Evolutionary conservation across 2,113 vertebrate genomes (phyloP).

Genomic region (Caloenas nicobarica): DNA sequence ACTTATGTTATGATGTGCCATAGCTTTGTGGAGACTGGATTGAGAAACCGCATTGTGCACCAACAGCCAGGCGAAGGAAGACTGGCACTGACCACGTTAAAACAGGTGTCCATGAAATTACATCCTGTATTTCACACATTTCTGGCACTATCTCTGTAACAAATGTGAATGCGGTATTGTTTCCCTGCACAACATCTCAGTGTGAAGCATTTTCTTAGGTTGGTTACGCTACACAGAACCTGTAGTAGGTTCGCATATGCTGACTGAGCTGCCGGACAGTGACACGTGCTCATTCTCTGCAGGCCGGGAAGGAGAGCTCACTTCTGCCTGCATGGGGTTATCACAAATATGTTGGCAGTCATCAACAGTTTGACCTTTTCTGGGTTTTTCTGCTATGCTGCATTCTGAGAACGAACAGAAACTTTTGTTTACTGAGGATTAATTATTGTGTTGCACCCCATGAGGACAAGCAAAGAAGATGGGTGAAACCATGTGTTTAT

Average conservation of each 20-base stretch:
- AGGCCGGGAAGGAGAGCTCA: not conserved
- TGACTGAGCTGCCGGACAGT: not conserved
- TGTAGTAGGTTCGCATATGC: rapidly evolving
- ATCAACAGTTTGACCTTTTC: not conserved
- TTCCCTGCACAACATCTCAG: not conserved
- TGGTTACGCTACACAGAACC: not conserved
- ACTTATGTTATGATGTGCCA: not conserved
- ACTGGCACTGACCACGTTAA: not conserved
- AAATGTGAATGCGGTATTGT: not conserved
- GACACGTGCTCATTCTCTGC: not conserved
- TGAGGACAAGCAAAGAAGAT: not conserved
- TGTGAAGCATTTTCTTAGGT: not conserved
- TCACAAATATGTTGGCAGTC: not conserved
- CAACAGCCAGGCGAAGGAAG: not conserved
- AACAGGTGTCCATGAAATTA: not conserved
- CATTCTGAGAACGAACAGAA: not conserved
- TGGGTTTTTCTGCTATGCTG: not conserved
- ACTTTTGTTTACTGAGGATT: not conserved
- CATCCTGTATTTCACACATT: not conserved
- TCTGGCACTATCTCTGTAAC: not conserved
- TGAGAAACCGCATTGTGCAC: not conserved
- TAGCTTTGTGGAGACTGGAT: not conserved
- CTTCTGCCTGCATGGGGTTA: not conserved
- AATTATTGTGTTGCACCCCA: not conserved
- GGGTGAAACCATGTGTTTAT: not conserved